A percentile compares a stretch with the other conserved stretches of the same genome.
Evolutionary conservation across 2,113 vertebrate genomes (phyloP).

Genomic region (Syrrhaptes paradoxus): DNA sequence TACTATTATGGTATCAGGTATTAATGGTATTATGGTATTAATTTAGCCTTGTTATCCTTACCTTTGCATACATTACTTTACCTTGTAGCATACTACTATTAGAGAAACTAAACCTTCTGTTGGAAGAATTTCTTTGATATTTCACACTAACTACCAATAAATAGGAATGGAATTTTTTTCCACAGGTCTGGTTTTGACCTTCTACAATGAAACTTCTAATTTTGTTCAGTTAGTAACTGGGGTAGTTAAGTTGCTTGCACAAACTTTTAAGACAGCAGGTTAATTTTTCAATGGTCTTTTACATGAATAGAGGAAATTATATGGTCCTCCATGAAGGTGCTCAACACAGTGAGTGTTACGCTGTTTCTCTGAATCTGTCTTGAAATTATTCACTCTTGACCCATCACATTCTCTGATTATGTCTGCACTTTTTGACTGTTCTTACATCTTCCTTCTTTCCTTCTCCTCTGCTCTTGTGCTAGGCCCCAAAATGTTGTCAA

Average conservation of each 20-base stretch:
- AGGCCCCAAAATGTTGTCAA: not conserved
- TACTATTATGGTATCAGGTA: not conserved
- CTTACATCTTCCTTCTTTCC: not conserved
- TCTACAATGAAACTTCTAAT: not conserved
- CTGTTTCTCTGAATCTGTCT: not conserved
- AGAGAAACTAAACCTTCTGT: not conserved
- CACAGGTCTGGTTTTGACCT: not conserved
- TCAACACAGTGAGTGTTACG: not conserved
- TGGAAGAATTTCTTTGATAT: not conserved
- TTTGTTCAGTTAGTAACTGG: not conserved
- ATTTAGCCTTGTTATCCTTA: not conserved
- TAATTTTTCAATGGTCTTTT: not conserved
- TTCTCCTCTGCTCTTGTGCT: not conserved
- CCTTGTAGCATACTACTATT: not conserved
- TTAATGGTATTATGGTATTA: not conserved
- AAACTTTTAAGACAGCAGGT: not conserved
- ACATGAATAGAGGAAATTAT: not conserved
- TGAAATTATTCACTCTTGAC: not conserved
- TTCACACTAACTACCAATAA: not conserved
- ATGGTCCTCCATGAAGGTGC: rapidly evolving
- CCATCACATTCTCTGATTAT: not conserved
- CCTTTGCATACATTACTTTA: not conserved
- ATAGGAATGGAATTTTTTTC: not conserved
- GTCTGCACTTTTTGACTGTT: not conserved
- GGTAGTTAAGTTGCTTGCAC: not conserved